phyloP scores from a whole-genome alignment of 2,113 vertebrate species.

The Menura novaehollandiae region DNA sequence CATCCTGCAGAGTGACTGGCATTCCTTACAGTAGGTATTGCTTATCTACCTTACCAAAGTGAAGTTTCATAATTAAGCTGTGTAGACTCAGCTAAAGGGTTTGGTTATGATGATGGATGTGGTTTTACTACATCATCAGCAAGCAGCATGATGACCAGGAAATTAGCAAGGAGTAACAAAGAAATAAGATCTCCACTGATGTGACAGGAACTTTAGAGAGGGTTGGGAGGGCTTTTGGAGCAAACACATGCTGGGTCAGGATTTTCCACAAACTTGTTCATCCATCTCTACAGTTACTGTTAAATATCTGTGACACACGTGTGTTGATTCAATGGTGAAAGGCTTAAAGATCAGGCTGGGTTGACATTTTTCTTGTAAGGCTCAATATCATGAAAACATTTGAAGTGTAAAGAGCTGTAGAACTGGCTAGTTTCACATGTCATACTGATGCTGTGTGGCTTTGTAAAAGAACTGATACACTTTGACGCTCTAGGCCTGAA shows the following conservation, averaged over 20 bases:
- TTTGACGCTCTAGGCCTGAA: constrained; percentile 77
- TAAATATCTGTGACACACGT: background rate
- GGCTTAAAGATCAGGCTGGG: constrained; percentile 38
- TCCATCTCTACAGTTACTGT: constrained; percentile 11
- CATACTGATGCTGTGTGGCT: constrained; percentile 75
- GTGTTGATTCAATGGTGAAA: constrained; percentile 28
- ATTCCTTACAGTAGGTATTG: background rate
- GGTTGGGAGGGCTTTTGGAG: background rate
- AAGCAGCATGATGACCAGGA: background rate
- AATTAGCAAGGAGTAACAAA: background rate
- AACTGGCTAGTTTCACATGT: constrained; percentile 82
- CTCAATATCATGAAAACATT: constrained; percentile 72
- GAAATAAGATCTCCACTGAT: background rate
- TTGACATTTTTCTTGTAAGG: constrained; percentile 65
- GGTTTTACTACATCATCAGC: background rate
- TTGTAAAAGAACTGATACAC: constrained; percentile 78
- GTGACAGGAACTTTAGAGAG: background rate
- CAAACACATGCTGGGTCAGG: background rate
- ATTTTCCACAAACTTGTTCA: constrained; percentile 1
- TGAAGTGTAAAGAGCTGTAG: constrained; percentile 78
- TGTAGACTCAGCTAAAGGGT: background rate
- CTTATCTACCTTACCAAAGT: background rate
- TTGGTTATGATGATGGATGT: background rate
- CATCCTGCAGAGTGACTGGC: background rate
- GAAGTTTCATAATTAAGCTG: background rate